phyloP scores from a whole-genome alignment of 2,113 vertebrate species.

The Periophthalmus modestus region DNA sequence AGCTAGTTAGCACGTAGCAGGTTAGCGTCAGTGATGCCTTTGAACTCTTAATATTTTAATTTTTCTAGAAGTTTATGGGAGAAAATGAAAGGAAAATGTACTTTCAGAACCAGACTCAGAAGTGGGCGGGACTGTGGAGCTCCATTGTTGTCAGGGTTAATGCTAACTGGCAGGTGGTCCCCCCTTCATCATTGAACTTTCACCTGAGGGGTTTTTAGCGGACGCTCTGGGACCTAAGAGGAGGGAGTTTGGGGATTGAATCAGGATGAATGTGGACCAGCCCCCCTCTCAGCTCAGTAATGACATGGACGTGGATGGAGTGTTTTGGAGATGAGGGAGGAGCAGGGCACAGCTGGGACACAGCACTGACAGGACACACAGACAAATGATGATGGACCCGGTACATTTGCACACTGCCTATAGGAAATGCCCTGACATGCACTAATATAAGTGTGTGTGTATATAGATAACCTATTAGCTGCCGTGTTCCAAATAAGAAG shows the following conservation, averaged over 20 bases:
- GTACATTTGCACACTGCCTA: too few relatives aligned
- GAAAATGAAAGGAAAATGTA: too few relatives aligned
- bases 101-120: too few relatives aligned
- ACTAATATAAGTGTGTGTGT: too few relatives aligned
- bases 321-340: neutral
- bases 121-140: too few relatives aligned
- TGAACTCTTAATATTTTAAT: too few relatives aligned
- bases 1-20: too few relatives aligned
- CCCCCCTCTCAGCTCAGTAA: neutral
- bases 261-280: conserved; percentile 32
- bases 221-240: neutral
- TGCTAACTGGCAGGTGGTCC: conserved; percentile 24
- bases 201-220: conserved; percentile 16
- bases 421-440: too few relatives aligned
- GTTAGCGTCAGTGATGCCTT: too few relatives aligned
- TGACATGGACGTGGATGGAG: neutral
- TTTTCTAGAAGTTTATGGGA: too few relatives aligned
- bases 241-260: conserved; percentile 3
- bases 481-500: too few relatives aligned
- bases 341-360: conserved; percentile 26
- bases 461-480: too few relatives aligned
- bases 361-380: neutral
- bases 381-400: neutral
- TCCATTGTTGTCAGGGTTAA: conserved; percentile 8
- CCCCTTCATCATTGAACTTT: conserved; percentile 22